Percentiles rank a stretch among this genome's conserved stretches.
Conservation (phyloP, 1,140 invertebrate species). For the Aphis gossypii region DNA sequence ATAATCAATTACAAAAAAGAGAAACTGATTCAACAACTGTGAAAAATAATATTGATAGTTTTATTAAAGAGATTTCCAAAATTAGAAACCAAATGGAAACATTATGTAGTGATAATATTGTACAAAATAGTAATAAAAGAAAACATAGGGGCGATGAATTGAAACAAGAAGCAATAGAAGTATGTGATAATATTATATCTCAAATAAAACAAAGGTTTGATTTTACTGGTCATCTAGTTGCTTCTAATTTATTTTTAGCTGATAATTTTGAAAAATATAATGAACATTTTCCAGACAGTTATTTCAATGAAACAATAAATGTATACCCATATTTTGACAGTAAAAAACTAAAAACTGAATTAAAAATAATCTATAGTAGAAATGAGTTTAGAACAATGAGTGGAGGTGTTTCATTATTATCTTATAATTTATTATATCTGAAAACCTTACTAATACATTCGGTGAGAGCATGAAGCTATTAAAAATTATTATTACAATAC, state of each 20-base stretch:
- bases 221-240: constrained; percentile 2
- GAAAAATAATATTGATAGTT: background rate
- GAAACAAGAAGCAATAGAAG: background rate
- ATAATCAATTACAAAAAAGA: constrained; percentile 20
- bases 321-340: background rate
- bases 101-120: background rate
- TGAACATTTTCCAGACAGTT: background rate
- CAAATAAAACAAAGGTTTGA: constrained; percentile 24
- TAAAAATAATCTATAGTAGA: constrained; percentile 36
- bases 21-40: background rate
- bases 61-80: background rate
- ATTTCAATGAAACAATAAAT: background rate
- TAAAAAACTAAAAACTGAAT: constrained; percentile 35
- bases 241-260: background rate
- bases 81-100: constrained; percentile 9
- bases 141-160: background rate
- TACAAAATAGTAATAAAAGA: background rate
- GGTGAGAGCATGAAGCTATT: constrained; percentile 60
- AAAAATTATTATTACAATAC: constrained; percentile 60
- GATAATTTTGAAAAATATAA: background rate
- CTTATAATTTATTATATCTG: constrained; percentile 43
- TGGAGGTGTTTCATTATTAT: constrained; percentile 43
- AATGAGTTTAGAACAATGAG: constrained; percentile 53
- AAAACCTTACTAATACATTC: constrained; percentile 59
- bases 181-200: background rate